These are phyloP conservation scores for Schizothorax lantsangensis DNA, from an alignment of 2,797 vertebrate species.

Conservation along the genomic window DNA sequence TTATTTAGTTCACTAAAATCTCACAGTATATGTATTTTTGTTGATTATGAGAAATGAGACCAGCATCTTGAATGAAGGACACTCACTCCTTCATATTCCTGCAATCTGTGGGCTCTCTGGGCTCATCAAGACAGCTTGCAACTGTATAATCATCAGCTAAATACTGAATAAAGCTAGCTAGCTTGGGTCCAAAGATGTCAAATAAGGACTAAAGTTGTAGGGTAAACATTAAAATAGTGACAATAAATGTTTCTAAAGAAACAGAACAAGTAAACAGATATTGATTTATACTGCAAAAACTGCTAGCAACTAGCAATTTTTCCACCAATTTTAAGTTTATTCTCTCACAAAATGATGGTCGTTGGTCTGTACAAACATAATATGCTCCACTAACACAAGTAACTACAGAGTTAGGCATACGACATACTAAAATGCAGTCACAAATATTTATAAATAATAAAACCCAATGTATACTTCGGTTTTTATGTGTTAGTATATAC, in stretches of 20 bases:
- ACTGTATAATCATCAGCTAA: conserved; percentile 7
- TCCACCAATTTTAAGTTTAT: background rate
- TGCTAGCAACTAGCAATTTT: background rate
- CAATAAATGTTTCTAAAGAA: background rate
- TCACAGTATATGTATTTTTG: background rate
- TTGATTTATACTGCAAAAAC: background rate
- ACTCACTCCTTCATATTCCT: background rate
- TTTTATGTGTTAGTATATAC: background rate
- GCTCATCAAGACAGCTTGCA: background rate
- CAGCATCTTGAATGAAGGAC: conserved; percentile 4
- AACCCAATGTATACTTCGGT: background rate
- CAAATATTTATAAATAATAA: background rate
- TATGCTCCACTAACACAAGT: background rate
- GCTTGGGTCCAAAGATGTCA: background rate
- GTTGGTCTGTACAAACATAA: background rate
- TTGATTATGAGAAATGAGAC: conserved; percentile 31
- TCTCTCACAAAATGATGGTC: background rate
- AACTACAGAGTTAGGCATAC: background rate
- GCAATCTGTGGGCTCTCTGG: background rate
- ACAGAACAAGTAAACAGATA: background rate
- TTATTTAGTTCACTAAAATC: background rate
- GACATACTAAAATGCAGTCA: too few relatives aligned
- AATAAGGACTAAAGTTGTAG: background rate
- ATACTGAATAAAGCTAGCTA: background rate
- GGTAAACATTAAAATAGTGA: background rate